Conservation (phyloP, 2,888 invertebrate species). For the Malachius bipustulatus region DNA sequence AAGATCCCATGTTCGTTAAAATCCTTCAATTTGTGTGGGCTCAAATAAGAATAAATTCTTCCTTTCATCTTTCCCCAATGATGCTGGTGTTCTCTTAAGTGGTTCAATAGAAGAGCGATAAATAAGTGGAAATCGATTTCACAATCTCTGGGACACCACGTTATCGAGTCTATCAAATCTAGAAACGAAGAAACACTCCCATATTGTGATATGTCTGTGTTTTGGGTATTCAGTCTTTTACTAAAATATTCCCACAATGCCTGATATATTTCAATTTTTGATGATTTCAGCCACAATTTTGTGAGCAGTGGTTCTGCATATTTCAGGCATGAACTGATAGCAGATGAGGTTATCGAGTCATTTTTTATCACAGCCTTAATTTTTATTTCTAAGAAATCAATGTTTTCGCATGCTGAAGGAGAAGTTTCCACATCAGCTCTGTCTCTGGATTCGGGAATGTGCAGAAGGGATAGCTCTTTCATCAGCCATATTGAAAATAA, state of each 20-base stretch:
- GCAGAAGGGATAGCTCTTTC: constrained; percentile 24
- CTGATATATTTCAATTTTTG: constrained; percentile 31
- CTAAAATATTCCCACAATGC: constrained; percentile 34
- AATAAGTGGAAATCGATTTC: constrained; percentile 31
- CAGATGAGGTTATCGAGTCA: neutral
- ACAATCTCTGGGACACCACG: constrained; percentile 19
- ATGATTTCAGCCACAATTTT: constrained; percentile 27
- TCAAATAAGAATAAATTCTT: constrained; percentile 34
- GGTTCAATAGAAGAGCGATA: constrained; percentile 26
- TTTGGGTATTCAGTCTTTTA: constrained; percentile 25
- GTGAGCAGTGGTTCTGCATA: constrained; percentile 26
- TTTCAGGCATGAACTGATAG: constrained; percentile 20
- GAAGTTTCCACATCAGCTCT: constrained; percentile 15
- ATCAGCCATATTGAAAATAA: constrained; percentile 27
- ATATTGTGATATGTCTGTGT: constrained; percentile 11
- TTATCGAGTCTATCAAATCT: constrained; percentile 22
- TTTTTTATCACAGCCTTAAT: constrained; percentile 21
- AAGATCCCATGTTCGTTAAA: constrained; percentile 28
- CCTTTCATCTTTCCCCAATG: constrained; percentile 35
- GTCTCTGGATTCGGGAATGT: constrained; percentile 17
- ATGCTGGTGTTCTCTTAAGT: constrained; percentile 28
- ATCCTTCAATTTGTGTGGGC: constrained; percentile 31
- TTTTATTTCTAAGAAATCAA: constrained; percentile 24
- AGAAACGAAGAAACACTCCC: constrained; percentile 11
- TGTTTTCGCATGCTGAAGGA: constrained; percentile 24